Evolutionary conservation across 2,113 vertebrate species (phyloP), one percentile per base, ranked within the genome.

Genomic region (Syngnathus typhle): DNA sequence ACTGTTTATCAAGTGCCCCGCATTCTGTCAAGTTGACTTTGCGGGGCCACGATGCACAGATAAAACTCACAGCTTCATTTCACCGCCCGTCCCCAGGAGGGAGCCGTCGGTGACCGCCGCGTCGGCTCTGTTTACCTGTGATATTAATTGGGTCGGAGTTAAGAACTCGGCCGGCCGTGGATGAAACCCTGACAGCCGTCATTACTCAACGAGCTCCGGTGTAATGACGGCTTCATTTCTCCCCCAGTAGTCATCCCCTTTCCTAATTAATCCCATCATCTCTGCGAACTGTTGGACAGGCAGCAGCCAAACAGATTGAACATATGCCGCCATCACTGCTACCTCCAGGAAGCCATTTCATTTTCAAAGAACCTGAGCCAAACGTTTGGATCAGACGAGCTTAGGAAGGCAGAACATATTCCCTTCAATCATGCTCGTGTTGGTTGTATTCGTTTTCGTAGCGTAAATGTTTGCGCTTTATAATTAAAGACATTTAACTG

Each of bases 11-110:
- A 88, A 90, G 87, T 74, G 82, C 70, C 84, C 81, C 62, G 67
- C 74, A 78, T 89, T 91, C 89, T 85, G 88, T 91, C 89, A 91
- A 86, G 87, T 91, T 90, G 88, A 88, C 86, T 91, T 88, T 87
- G 83, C 79, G 84, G 79, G 60, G 39, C 82, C 80, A 74, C 82
- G 87, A 90, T 88, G 84, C 81, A 80, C 85, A 76, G 88, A 88
- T 88, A 86, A 86, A 89, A 90, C 75, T 81, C 86, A 85, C 82
- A 79, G 87, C 89, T 91, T 85, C 86, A 89, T 91, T 88, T 91
- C 84, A 80, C 65, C 21, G 49, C 41, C 13, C 52, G 62, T 85
- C 90, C 91, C 87, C 88, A 15, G 63, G 88, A 79, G 89, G 82
- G 71, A 77, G 44, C 21, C 70, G 80, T 69, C 72, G 4, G 67